A percentile compares a stretch with the other conserved stretches of the same genome.
Evolutionary conservation across 2,797 vertebrate species (phyloP).

Genomic region (Clarias pachynema): DNA sequence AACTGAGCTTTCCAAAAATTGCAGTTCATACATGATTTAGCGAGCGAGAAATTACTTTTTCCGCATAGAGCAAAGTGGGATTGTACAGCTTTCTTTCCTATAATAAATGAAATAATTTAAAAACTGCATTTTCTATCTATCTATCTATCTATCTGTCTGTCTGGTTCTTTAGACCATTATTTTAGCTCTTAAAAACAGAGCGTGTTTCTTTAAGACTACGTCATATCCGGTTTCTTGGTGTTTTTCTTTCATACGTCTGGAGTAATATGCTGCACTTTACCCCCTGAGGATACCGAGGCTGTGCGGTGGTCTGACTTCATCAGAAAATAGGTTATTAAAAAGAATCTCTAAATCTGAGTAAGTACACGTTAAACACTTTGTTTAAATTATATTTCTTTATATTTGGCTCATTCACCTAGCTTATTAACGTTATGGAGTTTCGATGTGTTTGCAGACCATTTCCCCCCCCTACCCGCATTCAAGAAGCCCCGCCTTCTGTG

Average conservation of each 20-base stretch:
- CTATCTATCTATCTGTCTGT: no score
- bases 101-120: no score
- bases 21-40: no score
- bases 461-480: neutral
- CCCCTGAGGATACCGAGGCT: neutral
- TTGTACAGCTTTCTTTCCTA: no score
- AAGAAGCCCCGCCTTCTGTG: neutral
- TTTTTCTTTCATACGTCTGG: neutral
- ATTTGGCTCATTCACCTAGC: neutral
- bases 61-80: no score
- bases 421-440: constrained; percentile 1
- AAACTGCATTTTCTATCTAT: neutral
- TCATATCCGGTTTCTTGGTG: constrained; percentile 17
- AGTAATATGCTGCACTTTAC: constrained; percentile 1
- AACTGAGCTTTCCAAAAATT: no score
- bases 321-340: neutral
- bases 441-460: neutral
- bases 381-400: neutral
- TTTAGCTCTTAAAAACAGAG: neutral
- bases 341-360: neutral
- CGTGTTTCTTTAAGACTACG: constrained; percentile 9
- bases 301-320: neutral
- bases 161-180: neutral
- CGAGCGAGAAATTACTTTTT: no score
- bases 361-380: neutral